phyloP scores from a whole-genome alignment of 2,888 invertebrate genomes.

The Trachelus iudaicus region DNA sequence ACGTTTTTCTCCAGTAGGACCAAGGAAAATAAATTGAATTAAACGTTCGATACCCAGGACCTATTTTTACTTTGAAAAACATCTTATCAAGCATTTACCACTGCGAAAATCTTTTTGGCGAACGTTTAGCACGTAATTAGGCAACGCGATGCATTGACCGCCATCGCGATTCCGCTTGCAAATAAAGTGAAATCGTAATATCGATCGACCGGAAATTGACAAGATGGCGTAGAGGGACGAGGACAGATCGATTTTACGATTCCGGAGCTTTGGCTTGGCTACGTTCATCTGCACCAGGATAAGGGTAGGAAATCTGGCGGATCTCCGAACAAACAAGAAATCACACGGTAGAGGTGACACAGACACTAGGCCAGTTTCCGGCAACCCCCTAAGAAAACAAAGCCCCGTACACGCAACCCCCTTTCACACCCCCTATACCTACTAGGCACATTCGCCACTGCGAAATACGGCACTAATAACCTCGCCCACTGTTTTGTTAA shows the following conservation, averaged over 20 bases:
- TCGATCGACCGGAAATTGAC: background rate
- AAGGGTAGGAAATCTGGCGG: background rate
- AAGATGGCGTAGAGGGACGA: background rate
- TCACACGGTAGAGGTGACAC: constrained; percentile 1
- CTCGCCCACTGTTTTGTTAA: constrained; percentile 38
- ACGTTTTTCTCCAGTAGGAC: background rate
- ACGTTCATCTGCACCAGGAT: background rate
- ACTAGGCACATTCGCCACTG: constrained; percentile 22
- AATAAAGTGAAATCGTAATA: background rate
- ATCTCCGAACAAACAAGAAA: background rate
- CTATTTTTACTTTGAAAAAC: background rate
- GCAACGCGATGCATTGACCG: background rate
- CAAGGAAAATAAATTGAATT: background rate
- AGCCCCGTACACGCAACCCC: constrained; percentile 14
- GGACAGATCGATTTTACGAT: background rate
- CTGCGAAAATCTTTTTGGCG: background rate
- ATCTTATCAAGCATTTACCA: background rate
- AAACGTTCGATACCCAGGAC: background rate
- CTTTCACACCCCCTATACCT: background rate
- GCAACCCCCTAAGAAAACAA: constrained; percentile 33
- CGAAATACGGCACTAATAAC: constrained; percentile 49
- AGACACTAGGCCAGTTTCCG: constrained; percentile 5
- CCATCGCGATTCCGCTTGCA: background rate
- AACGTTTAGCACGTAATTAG: background rate
- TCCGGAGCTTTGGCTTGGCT: background rate